Percentiles rank a stretch among this genome's conserved stretches.
Conservation (phyloP, 2,113 vertebrate species). For the Hyaena hyaena region DNA sequence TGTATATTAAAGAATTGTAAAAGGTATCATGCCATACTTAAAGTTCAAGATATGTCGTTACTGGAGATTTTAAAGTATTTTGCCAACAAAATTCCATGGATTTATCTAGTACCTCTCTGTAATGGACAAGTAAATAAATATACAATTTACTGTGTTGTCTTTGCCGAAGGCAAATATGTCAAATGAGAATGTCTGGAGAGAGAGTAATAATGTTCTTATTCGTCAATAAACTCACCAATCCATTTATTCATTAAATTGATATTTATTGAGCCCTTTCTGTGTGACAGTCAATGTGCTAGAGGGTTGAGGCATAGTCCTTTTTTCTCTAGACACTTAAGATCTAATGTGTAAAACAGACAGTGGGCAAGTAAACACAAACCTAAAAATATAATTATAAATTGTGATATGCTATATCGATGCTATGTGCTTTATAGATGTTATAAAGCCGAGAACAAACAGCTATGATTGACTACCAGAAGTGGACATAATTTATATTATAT, state of each 20-base stretch:
- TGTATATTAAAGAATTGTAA: background rate
- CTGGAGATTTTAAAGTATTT: background rate
- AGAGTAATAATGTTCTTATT: constrained; percentile 18
- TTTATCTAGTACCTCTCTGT: background rate
- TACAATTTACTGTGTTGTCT: background rate
- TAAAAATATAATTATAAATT: constrained; percentile 2
- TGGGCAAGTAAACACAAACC: background rate
- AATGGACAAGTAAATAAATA: background rate
- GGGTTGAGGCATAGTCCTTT: background rate
- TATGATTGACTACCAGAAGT: background rate
- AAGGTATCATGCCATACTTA: background rate
- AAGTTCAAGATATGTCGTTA: background rate
- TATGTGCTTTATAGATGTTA: background rate
- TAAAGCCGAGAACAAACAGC: background rate
- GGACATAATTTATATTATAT: background rate
- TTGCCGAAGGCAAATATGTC: constrained; percentile 2
- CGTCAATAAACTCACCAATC: background rate
- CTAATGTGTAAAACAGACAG: background rate
- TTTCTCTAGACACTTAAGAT: background rate
- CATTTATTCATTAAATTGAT: constrained; percentile 28
- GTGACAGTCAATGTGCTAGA: background rate
- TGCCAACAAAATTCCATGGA: background rate
- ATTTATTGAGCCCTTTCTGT: background rate
- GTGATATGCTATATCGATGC: background rate
- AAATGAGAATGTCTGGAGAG: background rate